These are phyloP conservation scores for Conchocele bisecta DNA, from an alignment of 2,888 invertebrate species.

Conservation along the genomic window DNA sequence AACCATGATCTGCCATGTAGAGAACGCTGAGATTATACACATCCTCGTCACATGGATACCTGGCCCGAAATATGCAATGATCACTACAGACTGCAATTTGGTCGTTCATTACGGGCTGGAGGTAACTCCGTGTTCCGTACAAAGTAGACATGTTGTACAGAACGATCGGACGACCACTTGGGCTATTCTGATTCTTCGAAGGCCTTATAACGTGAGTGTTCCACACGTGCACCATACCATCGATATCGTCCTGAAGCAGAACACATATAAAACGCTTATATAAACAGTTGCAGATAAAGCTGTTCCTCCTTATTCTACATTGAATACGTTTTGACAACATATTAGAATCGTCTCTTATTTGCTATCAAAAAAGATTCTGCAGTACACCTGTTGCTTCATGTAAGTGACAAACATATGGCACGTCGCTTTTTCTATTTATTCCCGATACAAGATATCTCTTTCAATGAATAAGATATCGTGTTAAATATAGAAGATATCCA, in stretches of 20 bases:
- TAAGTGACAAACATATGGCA: no score
- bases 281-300: no score
- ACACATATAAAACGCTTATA: no score
- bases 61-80: not conserved
- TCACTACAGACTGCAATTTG: not conserved
- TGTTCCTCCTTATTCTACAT: no score
- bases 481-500: no score
- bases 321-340: no score
- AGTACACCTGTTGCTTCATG: no score
- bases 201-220: conserved; percentile 17
- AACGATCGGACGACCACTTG: conserved; percentile 6
- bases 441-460: no score
- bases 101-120: not conserved
- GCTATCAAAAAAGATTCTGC: no score
- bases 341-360: no score
- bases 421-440: no score
- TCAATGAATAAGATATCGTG: no score
- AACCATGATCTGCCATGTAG: not conserved
- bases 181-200: not conserved
- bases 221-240: conserved; percentile 11
- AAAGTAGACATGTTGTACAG: conserved; percentile 5
- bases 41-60: not conserved
- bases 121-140: not conserved
- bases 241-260: conserved; percentile 7
- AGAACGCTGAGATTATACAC: not conserved